A percentile compares a stretch with the other conserved stretches of the same genome.
Evolutionary conservation across 2,888 invertebrate genomes (phyloP).

Genomic region (Neuroscelio doddi): DNA sequence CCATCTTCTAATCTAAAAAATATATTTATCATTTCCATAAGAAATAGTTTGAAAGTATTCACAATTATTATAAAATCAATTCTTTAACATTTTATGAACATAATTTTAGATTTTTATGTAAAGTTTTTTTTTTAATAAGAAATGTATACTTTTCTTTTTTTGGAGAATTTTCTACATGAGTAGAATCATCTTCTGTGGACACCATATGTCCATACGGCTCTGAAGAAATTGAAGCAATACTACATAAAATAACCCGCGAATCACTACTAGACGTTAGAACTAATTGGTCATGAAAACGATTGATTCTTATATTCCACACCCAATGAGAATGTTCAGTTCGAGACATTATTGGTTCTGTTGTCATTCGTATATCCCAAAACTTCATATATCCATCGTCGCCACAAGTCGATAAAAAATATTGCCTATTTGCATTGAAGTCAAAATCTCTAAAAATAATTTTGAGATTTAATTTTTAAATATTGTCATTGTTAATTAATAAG

Average conservation of each 20-base stretch:
- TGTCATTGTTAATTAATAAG: no score
- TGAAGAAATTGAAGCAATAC: constrained; percentile 89
- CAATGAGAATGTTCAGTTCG: constrained; percentile 91
- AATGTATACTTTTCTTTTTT: constrained; percentile 73
- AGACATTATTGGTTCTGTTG: constrained; percentile 84
- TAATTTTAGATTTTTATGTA: neutral
- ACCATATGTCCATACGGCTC: constrained; percentile 80
- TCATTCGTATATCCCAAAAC: constrained; percentile 96
- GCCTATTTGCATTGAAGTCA: constrained; percentile 98
- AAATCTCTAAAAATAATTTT: constrained; percentile 78
- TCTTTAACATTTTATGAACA: neutral
- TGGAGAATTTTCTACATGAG: constrained; percentile 70
- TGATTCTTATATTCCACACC: constrained; percentile 96
- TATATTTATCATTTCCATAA: no score
- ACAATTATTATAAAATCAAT: constrained; percentile 16
- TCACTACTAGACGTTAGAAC: constrained; percentile 96
- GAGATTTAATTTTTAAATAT: neutral
- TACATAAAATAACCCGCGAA: constrained; percentile 90
- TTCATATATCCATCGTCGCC: constrained; percentile 97
- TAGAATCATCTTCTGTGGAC: constrained; percentile 71
- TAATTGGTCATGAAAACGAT: constrained; percentile 97
- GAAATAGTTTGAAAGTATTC: no score
- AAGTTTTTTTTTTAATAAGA: constrained; percentile 10
- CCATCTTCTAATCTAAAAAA: constrained; percentile 83
- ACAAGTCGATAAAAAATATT: constrained; percentile 93